Conservation (phyloP, 35 echinoderm and acorn worm species). For the Chiridota heheva region DNA sequence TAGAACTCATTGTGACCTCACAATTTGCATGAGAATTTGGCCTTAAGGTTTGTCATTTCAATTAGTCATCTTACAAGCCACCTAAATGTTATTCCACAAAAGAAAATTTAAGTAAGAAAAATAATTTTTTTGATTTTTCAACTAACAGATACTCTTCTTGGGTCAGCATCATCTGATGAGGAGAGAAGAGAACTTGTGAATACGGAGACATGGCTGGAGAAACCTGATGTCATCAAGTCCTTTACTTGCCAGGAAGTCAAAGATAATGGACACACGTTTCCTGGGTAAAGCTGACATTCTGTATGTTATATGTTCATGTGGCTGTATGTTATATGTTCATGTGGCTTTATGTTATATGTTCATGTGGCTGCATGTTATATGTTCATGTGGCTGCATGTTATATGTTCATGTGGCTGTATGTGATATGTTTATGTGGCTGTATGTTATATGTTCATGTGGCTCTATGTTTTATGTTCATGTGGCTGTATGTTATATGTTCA, state of each 20-base stretch:
- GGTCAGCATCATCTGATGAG: conserved; percentile 75
- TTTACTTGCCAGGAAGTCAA: conserved; percentile 95
- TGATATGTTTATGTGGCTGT: no score
- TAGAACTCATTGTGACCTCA: no score
- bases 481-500: no score
- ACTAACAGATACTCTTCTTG: conserved; percentile 58
- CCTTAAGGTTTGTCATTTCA: no score
- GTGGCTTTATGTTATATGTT: background rate
- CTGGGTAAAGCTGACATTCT: conserved; percentile 49
- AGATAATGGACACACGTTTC: conserved; percentile 83
- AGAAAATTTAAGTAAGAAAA: background rate
- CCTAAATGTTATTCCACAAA: background rate
- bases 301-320: background rate
- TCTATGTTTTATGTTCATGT: no score
- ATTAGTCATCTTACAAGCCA: background rate
- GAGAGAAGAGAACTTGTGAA: conserved; percentile 96
- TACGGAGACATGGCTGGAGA: conserved; percentile 92
- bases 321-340: background rate
- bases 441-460: no score
- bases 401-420: no score
- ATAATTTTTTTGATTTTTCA: background rate
- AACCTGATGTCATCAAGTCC: conserved; percentile 74
- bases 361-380: background rate
- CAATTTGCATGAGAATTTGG: no score
- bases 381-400: no score